Evolutionary conservation across 2,113 vertebrate genomes (phyloP).

Genomic region (Datnioides undecimradiatus): DNA sequence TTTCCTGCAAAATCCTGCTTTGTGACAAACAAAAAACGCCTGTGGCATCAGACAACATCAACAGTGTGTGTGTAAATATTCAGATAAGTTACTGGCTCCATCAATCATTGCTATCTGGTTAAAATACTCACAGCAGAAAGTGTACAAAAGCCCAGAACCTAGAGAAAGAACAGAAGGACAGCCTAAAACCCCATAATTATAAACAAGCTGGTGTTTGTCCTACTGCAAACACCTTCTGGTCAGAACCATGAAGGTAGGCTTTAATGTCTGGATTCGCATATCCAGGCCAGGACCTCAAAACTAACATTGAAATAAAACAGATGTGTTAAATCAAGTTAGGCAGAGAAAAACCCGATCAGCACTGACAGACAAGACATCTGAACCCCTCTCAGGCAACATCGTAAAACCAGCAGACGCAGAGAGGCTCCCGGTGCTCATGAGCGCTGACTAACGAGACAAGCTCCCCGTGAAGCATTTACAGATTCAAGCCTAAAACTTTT

Average conservation of each 20-base stretch:
- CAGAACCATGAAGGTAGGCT: neutral
- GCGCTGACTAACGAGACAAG: conserved; percentile 2
- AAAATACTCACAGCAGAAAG: neutral
- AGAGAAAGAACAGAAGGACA: conserved; percentile 1
- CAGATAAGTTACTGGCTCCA: neutral
- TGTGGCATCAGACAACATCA: no score
- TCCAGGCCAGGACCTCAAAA: conserved; percentile 13
- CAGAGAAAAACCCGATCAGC: conserved; percentile 11
- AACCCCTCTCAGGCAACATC: conserved; percentile 1
- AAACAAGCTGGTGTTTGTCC: neutral
- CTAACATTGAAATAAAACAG: neutral
- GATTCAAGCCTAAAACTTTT: neutral
- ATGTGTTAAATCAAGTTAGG: neutral
- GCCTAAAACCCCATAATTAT: neutral
- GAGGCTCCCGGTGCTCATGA: conserved; percentile 4
- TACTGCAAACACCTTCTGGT: conserved; percentile 27
- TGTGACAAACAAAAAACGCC: no score
- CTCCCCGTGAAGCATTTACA: neutral
- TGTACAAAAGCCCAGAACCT: neutral
- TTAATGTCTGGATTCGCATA: neutral
- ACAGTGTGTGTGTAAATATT: no score
- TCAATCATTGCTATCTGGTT: no score
- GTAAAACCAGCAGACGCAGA: neutral
- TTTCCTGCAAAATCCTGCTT: no score
- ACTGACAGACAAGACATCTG: conserved; percentile 2